Conservation (phyloP, 2,888 invertebrate genomes). For the Aphrophora alni region DNA sequence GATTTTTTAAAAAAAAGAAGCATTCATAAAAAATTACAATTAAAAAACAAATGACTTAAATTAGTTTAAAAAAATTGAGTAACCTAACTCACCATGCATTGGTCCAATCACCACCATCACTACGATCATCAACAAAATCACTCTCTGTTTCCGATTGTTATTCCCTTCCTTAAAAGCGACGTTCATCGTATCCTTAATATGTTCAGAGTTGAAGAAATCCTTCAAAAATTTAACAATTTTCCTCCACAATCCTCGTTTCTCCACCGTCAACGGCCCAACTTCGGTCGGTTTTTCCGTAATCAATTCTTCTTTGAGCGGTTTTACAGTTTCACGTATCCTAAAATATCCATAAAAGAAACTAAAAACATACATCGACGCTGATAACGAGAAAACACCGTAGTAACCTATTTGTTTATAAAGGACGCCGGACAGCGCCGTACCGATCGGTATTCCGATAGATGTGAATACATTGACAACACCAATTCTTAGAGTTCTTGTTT, state of each 20-base stretch:
- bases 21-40: too few species aligned
- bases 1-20: too few species aligned
- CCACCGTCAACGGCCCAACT: conserved; percentile 55
- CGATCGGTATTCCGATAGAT: conserved; percentile 86
- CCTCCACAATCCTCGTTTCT: conserved; percentile 59
- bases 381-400: conserved; percentile 82
- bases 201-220: conserved; percentile 78
- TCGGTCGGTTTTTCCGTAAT: conserved; percentile 30
- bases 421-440: conserved; percentile 87
- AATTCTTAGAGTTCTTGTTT: conserved; percentile 83
- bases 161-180: conserved; percentile 82
- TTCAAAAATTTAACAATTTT: conserved; percentile 60
- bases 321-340: conserved; percentile 67
- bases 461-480: conserved; percentile 89
- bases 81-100: conserved; percentile 81
- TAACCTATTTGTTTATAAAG: conserved; percentile 61
- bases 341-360: conserved; percentile 77
- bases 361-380: conserved; percentile 74
- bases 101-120: conserved; percentile 87
- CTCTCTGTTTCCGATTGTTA: conserved; percentile 74
- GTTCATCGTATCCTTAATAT: conserved; percentile 77
- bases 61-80: too few species aligned
- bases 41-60: too few species aligned
- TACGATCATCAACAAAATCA: conserved; percentile 78
- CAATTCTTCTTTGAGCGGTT: conserved; percentile 44